These are phyloP conservation scores for Sinocyclocheilus grahami DNA, from an alignment of 2,113 vertebrate genomes.

Conservation along the genomic window DNA sequence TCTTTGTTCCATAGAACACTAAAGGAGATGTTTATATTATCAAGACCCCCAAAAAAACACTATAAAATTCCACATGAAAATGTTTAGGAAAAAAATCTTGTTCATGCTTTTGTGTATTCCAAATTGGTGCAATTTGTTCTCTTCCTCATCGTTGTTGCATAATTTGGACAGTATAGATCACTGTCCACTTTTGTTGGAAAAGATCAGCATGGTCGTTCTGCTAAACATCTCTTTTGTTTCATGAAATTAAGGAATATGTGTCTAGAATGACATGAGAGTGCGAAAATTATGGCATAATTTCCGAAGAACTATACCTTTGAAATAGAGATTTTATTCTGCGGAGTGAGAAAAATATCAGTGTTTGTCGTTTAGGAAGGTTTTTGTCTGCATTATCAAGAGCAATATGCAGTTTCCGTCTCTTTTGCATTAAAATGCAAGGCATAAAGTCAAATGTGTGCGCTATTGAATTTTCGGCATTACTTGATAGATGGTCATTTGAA, in stretches of 20 bases:
- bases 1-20: background rate
- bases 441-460: background rate
- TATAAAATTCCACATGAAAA: background rate
- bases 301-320: background rate
- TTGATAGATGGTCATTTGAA: slow-evolving; percentile 29
- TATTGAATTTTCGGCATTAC: background rate
- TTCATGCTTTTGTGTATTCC: background rate
- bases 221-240: background rate
- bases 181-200: background rate
- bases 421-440: slow-evolving; percentile 26
- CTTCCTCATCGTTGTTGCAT: background rate
- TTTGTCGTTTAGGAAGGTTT: slow-evolving; percentile 1
- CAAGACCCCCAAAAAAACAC: background rate
- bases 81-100: background rate
- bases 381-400: background rate
- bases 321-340: background rate
- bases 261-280: background rate
- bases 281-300: background rate
- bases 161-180: background rate
- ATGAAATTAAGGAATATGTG: background rate
- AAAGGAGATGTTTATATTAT: background rate
- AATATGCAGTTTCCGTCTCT: background rate
- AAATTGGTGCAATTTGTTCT: background rate
- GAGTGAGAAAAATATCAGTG: background rate
- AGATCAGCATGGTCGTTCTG: background rate